These are phyloP conservation scores for Caenorhabditis imperialis DNA, from an alignment of 2,888 invertebrate species.

Conservation along the genomic window DNA sequence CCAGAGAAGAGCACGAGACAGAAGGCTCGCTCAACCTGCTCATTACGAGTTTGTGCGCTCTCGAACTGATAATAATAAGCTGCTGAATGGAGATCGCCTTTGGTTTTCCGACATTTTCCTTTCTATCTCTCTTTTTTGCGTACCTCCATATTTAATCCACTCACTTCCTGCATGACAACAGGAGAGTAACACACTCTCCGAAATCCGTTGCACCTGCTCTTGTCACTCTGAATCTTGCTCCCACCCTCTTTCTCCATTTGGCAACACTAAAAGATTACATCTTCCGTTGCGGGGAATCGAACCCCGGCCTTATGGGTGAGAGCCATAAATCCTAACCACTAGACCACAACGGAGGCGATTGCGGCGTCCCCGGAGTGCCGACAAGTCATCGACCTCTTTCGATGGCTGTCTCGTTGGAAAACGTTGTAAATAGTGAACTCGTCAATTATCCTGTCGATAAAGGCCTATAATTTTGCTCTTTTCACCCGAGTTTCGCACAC, in stretches of 20 bases:
- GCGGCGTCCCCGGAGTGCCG: background rate
- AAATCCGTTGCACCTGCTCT: background rate
- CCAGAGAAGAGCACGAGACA: too few relatives aligned
- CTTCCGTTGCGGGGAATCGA: conserved; percentile 69
- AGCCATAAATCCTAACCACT: conserved; percentile 69
- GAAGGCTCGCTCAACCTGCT: background rate
- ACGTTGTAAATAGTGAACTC: too few relatives aligned
- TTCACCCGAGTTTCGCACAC: too few relatives aligned
- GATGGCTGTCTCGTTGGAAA: too few relatives aligned
- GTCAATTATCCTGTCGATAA: too few relatives aligned
- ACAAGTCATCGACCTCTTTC: too few relatives aligned
- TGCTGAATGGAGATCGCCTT: too few relatives aligned
- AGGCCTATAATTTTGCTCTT: too few relatives aligned
- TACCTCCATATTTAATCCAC: background rate
- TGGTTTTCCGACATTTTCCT: background rate
- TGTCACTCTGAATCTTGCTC: background rate
- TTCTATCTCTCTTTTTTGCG: background rate
- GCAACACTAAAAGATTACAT: background rate
- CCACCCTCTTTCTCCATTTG: conserved; percentile 2
- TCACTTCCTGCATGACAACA: background rate
- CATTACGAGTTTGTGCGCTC: background rate
- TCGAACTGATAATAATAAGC: too few relatives aligned
- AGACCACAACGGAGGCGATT: conserved; percentile 62
- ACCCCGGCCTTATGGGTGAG: conserved; percentile 69
- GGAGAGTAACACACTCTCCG: background rate